phyloP scores from a whole-genome alignment of 2,888 invertebrate genomes.

The Campoletis raptor region DNA sequence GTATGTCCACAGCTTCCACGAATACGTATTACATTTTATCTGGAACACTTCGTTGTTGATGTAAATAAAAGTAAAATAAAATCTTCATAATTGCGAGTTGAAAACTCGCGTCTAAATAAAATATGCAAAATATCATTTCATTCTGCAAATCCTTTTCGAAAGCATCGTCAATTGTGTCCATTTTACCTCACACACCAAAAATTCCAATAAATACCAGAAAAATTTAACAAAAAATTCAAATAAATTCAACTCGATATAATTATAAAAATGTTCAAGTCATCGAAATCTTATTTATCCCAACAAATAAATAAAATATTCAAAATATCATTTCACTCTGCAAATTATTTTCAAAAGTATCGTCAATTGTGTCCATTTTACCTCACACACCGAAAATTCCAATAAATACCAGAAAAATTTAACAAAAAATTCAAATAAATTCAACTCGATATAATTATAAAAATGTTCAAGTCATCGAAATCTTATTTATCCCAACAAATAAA shows the following conservation, averaged over 20 bases:
- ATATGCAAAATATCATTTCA: conserved; percentile 7
- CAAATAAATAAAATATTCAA: conserved; percentile 6
- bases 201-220: too few species aligned
- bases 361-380: not conserved
- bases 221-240: too few species aligned
- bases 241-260: too few species aligned
- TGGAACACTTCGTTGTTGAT: conserved; percentile 45
- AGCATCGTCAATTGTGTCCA: not conserved
- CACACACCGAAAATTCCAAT: too few species aligned
- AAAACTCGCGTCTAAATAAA: not conserved
- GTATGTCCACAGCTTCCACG: conserved; percentile 33
- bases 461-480: too few species aligned
- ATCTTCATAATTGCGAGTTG: not conserved
- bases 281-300: too few species aligned
- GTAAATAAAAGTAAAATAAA: conserved; percentile 4
- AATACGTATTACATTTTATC: conserved; percentile 44
- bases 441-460: too few species aligned
- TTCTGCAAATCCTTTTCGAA: not conserved
- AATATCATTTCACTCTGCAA: not conserved
- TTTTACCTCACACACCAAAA: too few species aligned
- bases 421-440: too few species aligned
- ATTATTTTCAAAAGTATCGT: not conserved
- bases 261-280: too few species aligned
- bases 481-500: too few species aligned
- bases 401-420: too few species aligned